A percentile compares a stretch with the other conserved stretches of the same genome.
Evolutionary conservation across 2,113 vertebrate genomes (phyloP).

Genomic region (Coracopsis vasa): DNA sequence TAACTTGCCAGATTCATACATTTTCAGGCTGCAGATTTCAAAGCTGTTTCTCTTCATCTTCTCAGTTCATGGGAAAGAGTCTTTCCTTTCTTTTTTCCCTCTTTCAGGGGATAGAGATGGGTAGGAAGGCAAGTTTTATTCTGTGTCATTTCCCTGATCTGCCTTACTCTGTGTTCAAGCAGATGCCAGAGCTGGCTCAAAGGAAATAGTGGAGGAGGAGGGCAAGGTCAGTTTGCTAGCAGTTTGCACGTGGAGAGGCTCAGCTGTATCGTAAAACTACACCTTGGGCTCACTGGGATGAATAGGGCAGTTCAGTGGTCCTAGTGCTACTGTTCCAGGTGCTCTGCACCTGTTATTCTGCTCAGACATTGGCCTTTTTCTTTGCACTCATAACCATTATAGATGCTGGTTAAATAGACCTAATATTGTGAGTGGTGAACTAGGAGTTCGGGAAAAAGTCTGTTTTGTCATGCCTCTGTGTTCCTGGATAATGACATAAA

Average conservation of each 20-base stretch:
- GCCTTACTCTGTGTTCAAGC: not conserved
- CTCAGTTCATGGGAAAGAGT: not conserved
- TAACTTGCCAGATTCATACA: not conserved
- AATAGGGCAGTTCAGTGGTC: conserved; percentile 2
- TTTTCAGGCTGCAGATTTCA: not conserved
- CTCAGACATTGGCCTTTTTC: conserved; percentile 24
- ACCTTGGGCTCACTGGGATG: not conserved
- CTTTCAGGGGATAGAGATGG: not conserved
- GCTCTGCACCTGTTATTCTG: conserved; percentile 21
- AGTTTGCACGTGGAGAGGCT: not conserved
- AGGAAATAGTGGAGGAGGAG: not conserved
- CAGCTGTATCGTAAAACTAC: not conserved
- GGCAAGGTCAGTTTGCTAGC: not conserved
- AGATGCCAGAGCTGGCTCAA: not conserved
- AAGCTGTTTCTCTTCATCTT: not conserved
- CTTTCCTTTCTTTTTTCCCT: not conserved
- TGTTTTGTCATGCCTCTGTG: not conserved
- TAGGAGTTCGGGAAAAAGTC: not conserved
- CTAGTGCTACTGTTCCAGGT: conserved; percentile 4
- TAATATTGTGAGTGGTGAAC: not conserved
- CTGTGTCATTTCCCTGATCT: not conserved
- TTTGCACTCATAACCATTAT: not conserved
- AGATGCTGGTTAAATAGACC: not conserved
- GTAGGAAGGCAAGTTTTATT: not conserved
- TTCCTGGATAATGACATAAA: not conserved